A percentile compares a stretch with the other conserved stretches of the same genome.
These are phyloP conservation scores for Girardia tigrina DNA, from an alignment of 2,888 invertebrate genomes.

Conservation along the genomic window DNA sequence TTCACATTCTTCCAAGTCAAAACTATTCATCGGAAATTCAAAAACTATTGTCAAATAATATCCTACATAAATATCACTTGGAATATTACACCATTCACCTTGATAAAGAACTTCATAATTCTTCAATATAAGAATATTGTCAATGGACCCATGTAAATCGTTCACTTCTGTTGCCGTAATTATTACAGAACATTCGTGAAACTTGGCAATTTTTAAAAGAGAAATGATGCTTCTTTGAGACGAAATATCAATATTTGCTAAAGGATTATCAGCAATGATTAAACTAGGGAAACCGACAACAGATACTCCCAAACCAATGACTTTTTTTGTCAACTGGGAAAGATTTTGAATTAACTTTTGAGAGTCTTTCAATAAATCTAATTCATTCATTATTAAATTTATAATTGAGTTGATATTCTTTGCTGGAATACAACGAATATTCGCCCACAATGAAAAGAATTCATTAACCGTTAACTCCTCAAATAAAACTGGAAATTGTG, in stretches of 20 bases:
- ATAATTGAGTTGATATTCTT: neutral
- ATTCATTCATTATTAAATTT: slow-evolving; percentile 11
- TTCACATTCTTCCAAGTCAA: neutral
- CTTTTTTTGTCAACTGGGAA: neutral
- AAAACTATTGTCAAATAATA: neutral
- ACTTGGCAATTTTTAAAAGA: neutral
- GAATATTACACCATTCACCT: neutral
- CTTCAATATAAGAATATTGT: neutral
- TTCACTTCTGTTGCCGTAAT: neutral
- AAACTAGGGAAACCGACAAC: neutral
- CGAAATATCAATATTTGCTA: neutral
- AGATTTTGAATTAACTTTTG: neutral
- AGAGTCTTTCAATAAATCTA: neutral
- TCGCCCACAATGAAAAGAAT: neutral
- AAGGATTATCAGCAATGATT: neutral
- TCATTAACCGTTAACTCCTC: neutral
- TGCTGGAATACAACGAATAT: neutral
- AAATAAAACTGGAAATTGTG: neutral
- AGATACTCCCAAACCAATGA: neutral
- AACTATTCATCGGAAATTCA: neutral
- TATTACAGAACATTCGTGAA: neutral
- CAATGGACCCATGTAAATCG: neutral
- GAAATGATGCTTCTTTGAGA: neutral
- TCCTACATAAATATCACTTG: neutral
- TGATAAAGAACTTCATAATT: neutral